Percentiles rank a stretch among this genome's conserved stretches.
phyloP scores from a whole-genome alignment of 1,140 invertebrate genomes.

The Solenopsis invicta region DNA sequence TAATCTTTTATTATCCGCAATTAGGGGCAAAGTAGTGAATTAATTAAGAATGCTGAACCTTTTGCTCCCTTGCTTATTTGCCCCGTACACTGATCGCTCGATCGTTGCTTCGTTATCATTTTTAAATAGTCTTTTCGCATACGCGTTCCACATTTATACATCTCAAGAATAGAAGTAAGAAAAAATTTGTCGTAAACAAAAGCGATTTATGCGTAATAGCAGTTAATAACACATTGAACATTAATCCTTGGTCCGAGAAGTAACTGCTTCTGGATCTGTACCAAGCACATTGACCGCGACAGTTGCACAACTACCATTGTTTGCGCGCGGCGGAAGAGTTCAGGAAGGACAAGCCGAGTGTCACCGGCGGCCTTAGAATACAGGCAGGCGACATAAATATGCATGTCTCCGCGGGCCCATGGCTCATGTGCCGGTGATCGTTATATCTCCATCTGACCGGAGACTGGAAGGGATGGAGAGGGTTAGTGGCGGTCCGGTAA shows the following conservation, averaged over 20 bases:
- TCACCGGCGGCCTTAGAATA: slow-evolving; percentile 72
- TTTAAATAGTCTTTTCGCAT: neutral
- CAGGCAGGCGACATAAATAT: slow-evolving; percentile 82
- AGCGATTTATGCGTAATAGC: neutral
- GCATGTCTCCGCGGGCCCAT: slow-evolving; percentile 83
- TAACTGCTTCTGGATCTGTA: slow-evolving; percentile 27
- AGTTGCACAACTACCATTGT: slow-evolving; percentile 48
- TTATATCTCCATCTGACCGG: slow-evolving; percentile 84
- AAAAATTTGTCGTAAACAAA: neutral
- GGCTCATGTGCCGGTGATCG: slow-evolving; percentile 83
- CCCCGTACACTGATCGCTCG: neutral
- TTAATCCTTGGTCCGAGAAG: slow-evolving; percentile 7
- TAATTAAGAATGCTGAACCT: slow-evolving; percentile 31
- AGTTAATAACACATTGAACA: slow-evolving; percentile 23
- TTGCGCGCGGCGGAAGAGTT: slow-evolving; percentile 54
- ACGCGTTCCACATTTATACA: neutral
- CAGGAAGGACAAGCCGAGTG: slow-evolving; percentile 66
- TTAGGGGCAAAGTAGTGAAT: slow-evolving; percentile 44
- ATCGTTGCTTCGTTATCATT: neutral
- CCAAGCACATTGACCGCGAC: slow-evolving; percentile 51
- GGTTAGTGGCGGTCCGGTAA: slow-evolving; percentile 82
- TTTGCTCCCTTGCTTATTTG: neutral
- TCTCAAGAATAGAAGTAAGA: neutral
- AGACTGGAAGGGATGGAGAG: slow-evolving; percentile 76
- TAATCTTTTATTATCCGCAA: slow-evolving; percentile 49